A percentile compares a stretch with the other conserved stretches of the same genome.
phyloP scores from a whole-genome alignment of 1,140 invertebrate genomes.

The Venustaconcha ellipsiformis region DNA sequence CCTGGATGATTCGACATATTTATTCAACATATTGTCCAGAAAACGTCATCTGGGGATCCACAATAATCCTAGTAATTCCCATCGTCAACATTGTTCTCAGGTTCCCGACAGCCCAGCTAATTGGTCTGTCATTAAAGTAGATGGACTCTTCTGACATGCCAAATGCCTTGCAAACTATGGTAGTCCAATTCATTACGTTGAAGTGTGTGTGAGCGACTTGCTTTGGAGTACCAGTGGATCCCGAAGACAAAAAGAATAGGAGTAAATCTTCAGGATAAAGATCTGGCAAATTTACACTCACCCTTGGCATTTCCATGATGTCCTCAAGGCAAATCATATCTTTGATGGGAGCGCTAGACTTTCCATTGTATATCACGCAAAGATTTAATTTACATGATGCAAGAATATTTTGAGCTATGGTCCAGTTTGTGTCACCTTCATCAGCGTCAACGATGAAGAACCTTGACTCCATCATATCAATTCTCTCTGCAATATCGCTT shows the following conservation, averaged over 20 bases:
- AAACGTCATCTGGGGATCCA: constrained; percentile 7
- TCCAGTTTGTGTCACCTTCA: constrained; percentile 7
- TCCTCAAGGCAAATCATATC: not conserved
- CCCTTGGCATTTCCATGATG: not conserved
- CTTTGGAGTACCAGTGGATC: constrained; percentile 24
- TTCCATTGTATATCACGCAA: constrained; percentile 7
- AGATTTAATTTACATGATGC: not conserved
- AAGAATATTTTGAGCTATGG: constrained; percentile 6
- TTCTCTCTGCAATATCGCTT: constrained; percentile 9
- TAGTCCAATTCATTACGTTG: constrained; percentile 20
- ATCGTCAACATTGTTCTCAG: constrained; percentile 27
- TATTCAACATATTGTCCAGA: constrained; percentile 6
- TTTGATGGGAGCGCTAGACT: not conserved
- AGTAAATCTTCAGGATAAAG: constrained; percentile 22
- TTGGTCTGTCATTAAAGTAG: constrained; percentile 17
- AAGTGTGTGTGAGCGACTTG: constrained; percentile 15
- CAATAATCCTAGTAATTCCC: constrained; percentile 27
- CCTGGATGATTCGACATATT: constrained; percentile 16
- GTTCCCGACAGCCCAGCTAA: constrained; percentile 34
- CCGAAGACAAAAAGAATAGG: constrained; percentile 15
- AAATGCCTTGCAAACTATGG: not conserved
- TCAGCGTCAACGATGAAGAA: constrained; percentile 13
- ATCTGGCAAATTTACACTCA: constrained; percentile 3
- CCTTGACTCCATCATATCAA: constrained; percentile 7
- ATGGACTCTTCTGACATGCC: constrained; percentile 6